Conservation (phyloP, 2,113 vertebrate genomes). For the Ochotona curzoniae region DNA sequence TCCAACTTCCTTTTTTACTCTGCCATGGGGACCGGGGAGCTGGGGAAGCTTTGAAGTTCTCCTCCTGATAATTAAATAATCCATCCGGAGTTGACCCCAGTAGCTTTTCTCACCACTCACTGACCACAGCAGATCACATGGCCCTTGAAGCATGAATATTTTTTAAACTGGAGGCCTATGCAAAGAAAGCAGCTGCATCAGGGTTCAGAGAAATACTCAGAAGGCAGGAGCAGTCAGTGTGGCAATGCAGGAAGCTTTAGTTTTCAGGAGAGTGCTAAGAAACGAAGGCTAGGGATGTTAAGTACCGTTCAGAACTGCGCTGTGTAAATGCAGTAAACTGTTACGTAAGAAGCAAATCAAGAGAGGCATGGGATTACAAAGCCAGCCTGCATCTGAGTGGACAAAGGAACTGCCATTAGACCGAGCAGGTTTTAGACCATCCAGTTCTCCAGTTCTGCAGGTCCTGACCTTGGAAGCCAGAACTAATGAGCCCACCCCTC, state of each 20-base stretch:
- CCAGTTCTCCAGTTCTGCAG: not conserved
- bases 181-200: too few relatives aligned
- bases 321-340: not conserved
- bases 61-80: not conserved
- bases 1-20: not conserved
- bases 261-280: conserved; percentile 70
- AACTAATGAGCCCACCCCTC: fast-evolving
- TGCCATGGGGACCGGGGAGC: not conserved
- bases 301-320: conserved; percentile 70
- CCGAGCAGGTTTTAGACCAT: not conserved
- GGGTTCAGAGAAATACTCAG: not conserved
- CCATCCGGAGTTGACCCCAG: too few relatives aligned
- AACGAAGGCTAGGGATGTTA: conserved; percentile 60
- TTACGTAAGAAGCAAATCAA: too few relatives aligned
- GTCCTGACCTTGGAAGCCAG: not conserved
- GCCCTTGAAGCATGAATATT: not conserved
- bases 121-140: not conserved
- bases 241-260: conserved; percentile 73
- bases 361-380: not conserved
- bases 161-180: not conserved
- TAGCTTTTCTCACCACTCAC: not conserved
- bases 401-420: fast-evolving
- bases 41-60: not conserved
- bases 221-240: conserved; percentile 76
- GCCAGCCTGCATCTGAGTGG: not conserved